phyloP scores from a whole-genome alignment of 1,140 invertebrate species.

The Macrostomum lignano region DNA sequence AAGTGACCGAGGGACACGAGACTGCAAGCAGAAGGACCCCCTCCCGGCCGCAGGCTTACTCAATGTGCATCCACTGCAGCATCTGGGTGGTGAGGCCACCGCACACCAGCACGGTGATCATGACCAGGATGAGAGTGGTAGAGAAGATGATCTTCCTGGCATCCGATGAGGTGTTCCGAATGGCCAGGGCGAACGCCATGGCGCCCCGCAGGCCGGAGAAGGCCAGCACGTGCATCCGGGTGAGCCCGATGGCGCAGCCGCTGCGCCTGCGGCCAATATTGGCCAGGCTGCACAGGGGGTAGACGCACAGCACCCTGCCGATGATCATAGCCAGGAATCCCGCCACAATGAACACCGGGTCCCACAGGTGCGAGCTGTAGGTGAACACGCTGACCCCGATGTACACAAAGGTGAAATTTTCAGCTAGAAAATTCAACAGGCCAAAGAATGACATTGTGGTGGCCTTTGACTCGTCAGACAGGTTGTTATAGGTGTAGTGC shows the following conservation, averaged over 20 bases:
- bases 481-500: slow-evolving; percentile 92
- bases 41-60: no score
- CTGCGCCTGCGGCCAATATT: slow-evolving; percentile 71
- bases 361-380: slow-evolving; percentile 72
- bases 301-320: slow-evolving; percentile 67
- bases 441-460: slow-evolving; percentile 73
- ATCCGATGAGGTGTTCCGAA: slow-evolving; percentile 62
- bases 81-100: slow-evolving; percentile 66
- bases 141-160: slow-evolving; percentile 72
- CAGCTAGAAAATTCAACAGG: slow-evolving; percentile 71
- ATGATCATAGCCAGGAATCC: slow-evolving; percentile 64
- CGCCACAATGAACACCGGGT: slow-evolving; percentile 58
- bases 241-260: no score
- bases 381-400: slow-evolving; percentile 96
- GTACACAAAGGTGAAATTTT: slow-evolving; percentile 95
- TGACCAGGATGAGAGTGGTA: slow-evolving; percentile 74
- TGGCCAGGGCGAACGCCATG: slow-evolving; percentile 84
- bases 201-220: slow-evolving; percentile 76
- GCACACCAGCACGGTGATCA: slow-evolving; percentile 73
- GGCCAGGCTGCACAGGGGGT: slow-evolving; percentile 66
- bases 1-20: no score
- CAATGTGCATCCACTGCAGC: slow-evolving; percentile 47
- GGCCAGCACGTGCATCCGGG: slow-evolving; percentile 94
- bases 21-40: no score
- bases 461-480: slow-evolving; percentile 51